Evolutionary conservation across 2,113 vertebrate species (phyloP), one percentile per base, ranked within the genome.

Genomic region (Spheniscus mendiculus): DNA sequence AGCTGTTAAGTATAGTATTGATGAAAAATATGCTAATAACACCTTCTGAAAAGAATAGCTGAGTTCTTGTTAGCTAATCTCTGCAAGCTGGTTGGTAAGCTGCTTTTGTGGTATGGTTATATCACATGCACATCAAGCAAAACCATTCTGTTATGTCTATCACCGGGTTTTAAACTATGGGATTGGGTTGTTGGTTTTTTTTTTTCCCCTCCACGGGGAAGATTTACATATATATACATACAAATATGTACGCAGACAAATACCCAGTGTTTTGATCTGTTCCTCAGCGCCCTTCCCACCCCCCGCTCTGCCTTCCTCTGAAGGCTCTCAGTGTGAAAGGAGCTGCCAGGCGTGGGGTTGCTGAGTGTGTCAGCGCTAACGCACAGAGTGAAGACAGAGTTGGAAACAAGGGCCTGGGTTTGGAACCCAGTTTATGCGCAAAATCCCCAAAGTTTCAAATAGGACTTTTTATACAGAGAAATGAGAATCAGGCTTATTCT

Each of bases 11-110:
- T 94, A 53, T 92, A 96, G 94, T 88, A 96, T 94, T 97, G 97
- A 97, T 97, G 94, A 97, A 96, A 97, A 96, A 97, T 97, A 95
- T 97, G 96, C 93, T 96, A 97, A 97, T 96, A 96, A 93, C 93
- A 36, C 63, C 94, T 90, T 21, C 87, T 76, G 87, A 77, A 79
- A 96, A 83, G 93, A 92, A 97, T 62, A 69, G 88, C 94, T 87
- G 30, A 84, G 74, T 94, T 87, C 96, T 96, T 89, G 91, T 47
- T 45, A 59, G 91, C 94, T 95, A 93, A 96, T 95, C 93, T 96
- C 92, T 20, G 89, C 90, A 71, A 90, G 91, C 91, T 55, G 83
- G 17, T 88, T 65, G 81, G 52, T 89, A 94, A 94, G 84, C 82
- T 84, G 91, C 91, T 95, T 90, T 93, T 88, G 81, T 88, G 69